Evolutionary conservation across 2,888 invertebrate genomes (phyloP).

Genomic region (Cephus spinipes): DNA sequence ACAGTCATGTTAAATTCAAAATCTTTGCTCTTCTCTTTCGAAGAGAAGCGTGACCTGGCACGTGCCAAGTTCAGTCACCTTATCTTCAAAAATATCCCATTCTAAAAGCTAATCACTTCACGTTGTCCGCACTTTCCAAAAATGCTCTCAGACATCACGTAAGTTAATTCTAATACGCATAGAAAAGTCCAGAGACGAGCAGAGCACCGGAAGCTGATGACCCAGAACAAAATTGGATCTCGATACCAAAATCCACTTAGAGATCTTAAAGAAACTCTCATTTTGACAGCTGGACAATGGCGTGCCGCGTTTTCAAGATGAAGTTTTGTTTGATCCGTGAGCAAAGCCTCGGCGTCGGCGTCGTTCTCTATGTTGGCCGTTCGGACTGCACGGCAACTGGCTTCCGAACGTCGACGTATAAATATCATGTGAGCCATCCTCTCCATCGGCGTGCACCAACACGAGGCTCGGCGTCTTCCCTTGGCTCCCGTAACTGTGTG

Average conservation of each 20-base stretch:
- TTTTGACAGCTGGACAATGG: neutral
- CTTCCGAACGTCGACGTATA: conserved; percentile 44
- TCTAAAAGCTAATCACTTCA: neutral
- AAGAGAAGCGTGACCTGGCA: neutral
- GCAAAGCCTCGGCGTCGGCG: neutral
- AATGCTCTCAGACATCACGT: neutral
- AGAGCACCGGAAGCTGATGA: neutral
- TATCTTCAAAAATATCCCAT: neutral
- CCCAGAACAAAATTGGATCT: neutral
- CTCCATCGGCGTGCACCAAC: conserved; percentile 13
- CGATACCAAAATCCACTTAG: neutral
- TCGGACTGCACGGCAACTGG: conserved; percentile 19
- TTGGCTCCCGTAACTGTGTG: conserved; percentile 13
- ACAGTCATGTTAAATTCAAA: neutral
- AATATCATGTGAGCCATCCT: conserved; percentile 47
- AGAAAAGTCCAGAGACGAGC: neutral
- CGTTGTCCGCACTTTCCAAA: neutral
- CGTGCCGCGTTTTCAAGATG: neutral
- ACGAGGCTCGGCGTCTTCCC: neutral
- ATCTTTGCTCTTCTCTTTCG: neutral
- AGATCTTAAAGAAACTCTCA: neutral
- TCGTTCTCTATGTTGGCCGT: neutral
- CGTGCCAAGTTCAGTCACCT: neutral
- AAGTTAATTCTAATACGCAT: neutral
- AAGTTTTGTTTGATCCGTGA: neutral